phyloP scores from a whole-genome alignment of 2,113 vertebrate species.

The Gopherus evgoodei region DNA sequence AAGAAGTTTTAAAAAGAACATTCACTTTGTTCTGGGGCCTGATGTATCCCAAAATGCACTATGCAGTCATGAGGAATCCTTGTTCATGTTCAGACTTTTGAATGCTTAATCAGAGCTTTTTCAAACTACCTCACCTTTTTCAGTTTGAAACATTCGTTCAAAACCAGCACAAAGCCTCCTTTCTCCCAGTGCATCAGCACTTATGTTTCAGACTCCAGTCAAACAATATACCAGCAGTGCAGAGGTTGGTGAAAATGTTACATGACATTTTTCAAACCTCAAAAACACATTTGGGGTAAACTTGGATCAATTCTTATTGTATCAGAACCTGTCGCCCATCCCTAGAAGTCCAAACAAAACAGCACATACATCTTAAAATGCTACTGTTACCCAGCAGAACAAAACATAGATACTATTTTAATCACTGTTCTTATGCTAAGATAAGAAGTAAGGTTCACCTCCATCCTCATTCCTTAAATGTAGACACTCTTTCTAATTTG shows the following conservation, averaged over 20 bases:
- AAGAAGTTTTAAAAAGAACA: not conserved
- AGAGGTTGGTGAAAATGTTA: not conserved
- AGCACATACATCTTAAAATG: not conserved
- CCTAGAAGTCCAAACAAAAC: not conserved
- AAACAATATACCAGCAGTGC: not conserved
- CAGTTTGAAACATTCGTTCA: not conserved
- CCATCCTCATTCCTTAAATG: not conserved
- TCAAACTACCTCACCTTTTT: not conserved
- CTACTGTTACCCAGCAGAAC: not conserved
- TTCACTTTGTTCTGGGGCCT: not conserved
- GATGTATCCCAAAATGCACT: not conserved
- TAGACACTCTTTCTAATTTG: not conserved
- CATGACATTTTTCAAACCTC: not conserved
- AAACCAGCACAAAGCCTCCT: not conserved
- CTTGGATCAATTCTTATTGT: not conserved
- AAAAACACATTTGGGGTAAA: conserved; percentile 1
- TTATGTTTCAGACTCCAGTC: not conserved
- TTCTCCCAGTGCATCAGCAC: not conserved
- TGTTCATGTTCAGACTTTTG: not conserved
- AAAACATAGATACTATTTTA: not conserved
- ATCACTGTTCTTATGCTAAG: not conserved
- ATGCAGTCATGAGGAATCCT: not conserved
- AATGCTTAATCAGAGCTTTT: not conserved
- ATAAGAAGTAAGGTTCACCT: not conserved
- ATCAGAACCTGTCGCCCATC: not conserved